Evolutionary conservation across 1,140 invertebrate species (phyloP), one percentile per base, ranked within the genome.

Genomic region (Monomorium pharaonis): DNA sequence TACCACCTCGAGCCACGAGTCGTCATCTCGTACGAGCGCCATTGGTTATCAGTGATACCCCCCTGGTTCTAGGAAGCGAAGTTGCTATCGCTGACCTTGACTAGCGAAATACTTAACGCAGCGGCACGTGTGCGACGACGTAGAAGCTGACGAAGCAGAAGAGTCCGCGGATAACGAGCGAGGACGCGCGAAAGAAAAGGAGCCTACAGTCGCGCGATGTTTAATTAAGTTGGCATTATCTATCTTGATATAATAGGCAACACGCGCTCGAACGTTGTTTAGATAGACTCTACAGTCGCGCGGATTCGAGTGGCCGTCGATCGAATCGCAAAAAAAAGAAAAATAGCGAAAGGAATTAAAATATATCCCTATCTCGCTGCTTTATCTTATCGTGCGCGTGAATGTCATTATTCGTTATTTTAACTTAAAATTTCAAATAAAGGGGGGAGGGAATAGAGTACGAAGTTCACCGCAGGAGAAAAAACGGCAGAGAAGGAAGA

Each of bases 11-110:
- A 42, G 37, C 12, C 51, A 49, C 67, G 56, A 75, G 42, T 33
- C 74, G 72, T 85, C 86, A 86, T 89, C 87, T 84, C 81, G 84
- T 72, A 54, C 63, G 77, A 84, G 67, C 65, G 44, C 12, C 33
- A 49, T 58, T 30, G 47, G 77, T 90, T 90, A 90, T 90, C 89
- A 88, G 84, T 63, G 81, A 87, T 89, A 88, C 37, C 75, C 88
- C 74, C 30, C 69, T 54, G 27, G 56, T 90, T 90, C 89, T 88
- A 89, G 89, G 89, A 90, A 90, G 74, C 78, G 49, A 86, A 85
- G 75, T 84, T 67, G 89, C 86, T 90, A 90, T 90, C 89, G 74
- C n/a, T 58, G 89, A 69, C 89, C 89, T 90, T 90, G 89, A 33
- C n/a, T 42, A 62, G 74, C 72, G 89, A 88, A 90, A 86, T 83